Percentiles rank a stretch among this genome's conserved stretches.
These are phyloP conservation scores for Pteropus rufus DNA, from an alignment of 2,797 vertebrate genomes.

Conservation along the genomic window DNA sequence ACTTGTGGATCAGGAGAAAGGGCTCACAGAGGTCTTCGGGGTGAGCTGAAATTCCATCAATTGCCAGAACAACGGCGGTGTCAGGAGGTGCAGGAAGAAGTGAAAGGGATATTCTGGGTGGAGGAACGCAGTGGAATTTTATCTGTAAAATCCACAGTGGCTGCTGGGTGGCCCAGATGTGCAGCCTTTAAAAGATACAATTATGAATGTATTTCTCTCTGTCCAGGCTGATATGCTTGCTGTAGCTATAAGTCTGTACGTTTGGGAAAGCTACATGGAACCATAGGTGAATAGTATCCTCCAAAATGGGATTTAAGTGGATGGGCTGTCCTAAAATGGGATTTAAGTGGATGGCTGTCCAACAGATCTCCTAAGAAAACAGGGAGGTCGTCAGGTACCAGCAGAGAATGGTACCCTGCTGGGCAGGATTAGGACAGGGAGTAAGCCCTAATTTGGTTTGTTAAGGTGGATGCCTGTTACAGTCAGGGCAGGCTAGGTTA, in stretches of 20 bases:
- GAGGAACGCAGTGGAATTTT: neutral
- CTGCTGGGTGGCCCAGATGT: neutral
- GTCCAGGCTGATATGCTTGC: neutral
- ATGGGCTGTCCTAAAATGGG: neutral
- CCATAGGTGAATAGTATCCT: neutral
- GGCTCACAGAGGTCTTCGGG: neutral
- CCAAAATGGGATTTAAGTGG: neutral
- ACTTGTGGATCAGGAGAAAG: neutral
- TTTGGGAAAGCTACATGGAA: neutral
- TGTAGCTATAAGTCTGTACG: neutral
- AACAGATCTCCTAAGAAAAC: neutral
- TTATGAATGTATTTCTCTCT: neutral
- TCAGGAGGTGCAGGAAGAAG: neutral
- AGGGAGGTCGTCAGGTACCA: neutral
- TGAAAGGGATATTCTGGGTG: neutral
- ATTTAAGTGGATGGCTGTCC: neutral
- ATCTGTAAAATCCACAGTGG: neutral
- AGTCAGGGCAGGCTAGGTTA: neutral
- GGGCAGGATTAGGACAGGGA: neutral
- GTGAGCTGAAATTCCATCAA: neutral
- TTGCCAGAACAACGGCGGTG: neutral
- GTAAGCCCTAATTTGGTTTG: neutral
- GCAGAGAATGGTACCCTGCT: neutral
- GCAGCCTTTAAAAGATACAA: neutral
- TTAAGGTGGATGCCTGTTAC: neutral